Evolutionary conservation across 2,113 vertebrate species (phyloP).

Genomic region (Pachypanchax playfairii): DNA sequence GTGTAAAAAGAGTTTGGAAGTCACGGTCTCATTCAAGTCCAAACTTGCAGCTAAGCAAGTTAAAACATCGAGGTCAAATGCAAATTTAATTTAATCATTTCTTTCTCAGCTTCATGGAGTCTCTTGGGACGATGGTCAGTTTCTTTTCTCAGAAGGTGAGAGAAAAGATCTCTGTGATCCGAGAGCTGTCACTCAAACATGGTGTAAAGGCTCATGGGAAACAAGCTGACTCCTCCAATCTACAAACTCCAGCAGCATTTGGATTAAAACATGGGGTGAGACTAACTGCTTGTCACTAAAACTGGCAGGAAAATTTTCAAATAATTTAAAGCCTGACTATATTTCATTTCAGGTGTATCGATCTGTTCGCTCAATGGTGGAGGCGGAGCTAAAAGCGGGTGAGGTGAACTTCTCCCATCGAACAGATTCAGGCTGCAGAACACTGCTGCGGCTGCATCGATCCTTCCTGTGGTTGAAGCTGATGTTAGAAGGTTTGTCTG

Average conservation of each 20-base stretch:
- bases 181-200: constrained; percentile 47
- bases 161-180: constrained; percentile 50
- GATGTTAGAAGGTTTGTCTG: constrained; percentile 59
- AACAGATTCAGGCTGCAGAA: constrained; percentile 62
- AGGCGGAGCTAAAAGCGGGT: constrained; percentile 48
- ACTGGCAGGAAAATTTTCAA: neutral
- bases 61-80: too few relatives aligned
- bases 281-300: neutral
- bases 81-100: neutral
- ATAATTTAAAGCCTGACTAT: neutral
- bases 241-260: neutral
- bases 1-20: too few relatives aligned
- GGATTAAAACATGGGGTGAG: constrained; percentile 36
- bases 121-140: constrained; percentile 64
- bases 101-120: constrained; percentile 67
- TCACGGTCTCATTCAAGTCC: too few relatives aligned
- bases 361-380: constrained; percentile 60
- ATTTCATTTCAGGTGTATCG: constrained; percentile 40
- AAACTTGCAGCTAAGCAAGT: too few relatives aligned
- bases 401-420: constrained; percentile 46
- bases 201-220: constrained; percentile 32
- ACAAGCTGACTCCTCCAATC: neutral
- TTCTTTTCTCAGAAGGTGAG: constrained; percentile 70
- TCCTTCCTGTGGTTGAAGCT: constrained; percentile 68
- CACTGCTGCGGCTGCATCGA: constrained; percentile 64